Percentiles rank a stretch among this genome's conserved stretches.
phyloP scores from a whole-genome alignment of 64 coral and sea anemone genomes.

The Hydrozoanthus tunicans region DNA sequence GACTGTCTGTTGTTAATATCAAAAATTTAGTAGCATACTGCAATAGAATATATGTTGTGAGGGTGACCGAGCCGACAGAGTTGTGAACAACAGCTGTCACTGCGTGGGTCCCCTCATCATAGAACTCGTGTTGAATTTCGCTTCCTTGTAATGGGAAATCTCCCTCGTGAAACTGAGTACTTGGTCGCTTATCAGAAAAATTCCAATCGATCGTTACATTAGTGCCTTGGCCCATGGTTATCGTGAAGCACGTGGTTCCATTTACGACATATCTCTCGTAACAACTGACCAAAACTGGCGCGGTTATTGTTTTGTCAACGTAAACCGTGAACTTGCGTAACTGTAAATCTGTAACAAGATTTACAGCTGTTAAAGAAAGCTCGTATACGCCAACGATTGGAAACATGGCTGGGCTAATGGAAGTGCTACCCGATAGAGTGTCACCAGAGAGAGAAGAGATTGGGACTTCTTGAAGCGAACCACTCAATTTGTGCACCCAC shows the following conservation, averaged over 20 bases:
- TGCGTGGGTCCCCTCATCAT: slow-evolving; percentile 23
- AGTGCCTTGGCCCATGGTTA: slow-evolving; percentile 55
- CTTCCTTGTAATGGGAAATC: slow-evolving; percentile 51
- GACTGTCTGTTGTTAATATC: slow-evolving; percentile 49
- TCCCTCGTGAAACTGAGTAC: slow-evolving; percentile 27
- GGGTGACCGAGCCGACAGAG: slow-evolving; percentile 63
- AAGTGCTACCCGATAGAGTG: slow-evolving; percentile 24
- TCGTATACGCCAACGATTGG: slow-evolving; percentile 68
- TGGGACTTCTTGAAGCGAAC: neutral
- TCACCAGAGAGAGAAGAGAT: slow-evolving; percentile 7
- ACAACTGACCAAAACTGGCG: neutral
- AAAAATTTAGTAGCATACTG: slow-evolving; percentile 61
- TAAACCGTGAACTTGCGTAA: slow-evolving; percentile 1
- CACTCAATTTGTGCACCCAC: slow-evolving; percentile 13
- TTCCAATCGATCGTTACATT: slow-evolving; percentile 78
- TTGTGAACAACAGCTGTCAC: slow-evolving; percentile 64
- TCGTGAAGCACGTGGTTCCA: slow-evolving; percentile 46
- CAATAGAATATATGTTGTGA: slow-evolving; percentile 12
- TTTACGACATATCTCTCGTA: slow-evolving; percentile 27
- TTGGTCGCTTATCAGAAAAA: slow-evolving; percentile 59
- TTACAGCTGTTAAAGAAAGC: slow-evolving; percentile 73
- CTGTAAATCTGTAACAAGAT: slow-evolving; percentile 79
- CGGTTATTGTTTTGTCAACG: slow-evolving; percentile 65
- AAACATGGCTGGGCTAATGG: slow-evolving; percentile 46
- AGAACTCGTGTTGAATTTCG: slow-evolving; percentile 52